Conservation (phyloP, 2,113 vertebrate species). For the Phalacrocorax brasilianus region DNA sequence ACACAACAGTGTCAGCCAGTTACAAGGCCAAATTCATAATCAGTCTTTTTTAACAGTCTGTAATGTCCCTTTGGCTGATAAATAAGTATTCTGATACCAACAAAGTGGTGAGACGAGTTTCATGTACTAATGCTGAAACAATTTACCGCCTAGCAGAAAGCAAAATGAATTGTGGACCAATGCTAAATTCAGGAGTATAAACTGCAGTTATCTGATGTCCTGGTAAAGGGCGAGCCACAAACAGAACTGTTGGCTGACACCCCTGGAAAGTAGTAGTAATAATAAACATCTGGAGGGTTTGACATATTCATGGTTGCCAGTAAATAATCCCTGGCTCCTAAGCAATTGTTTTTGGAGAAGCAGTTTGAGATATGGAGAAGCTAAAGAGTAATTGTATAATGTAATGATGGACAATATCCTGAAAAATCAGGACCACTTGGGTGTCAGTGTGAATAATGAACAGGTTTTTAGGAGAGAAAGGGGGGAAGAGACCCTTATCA, state of each 20-base stretch:
- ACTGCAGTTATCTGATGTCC: conserved; percentile 4
- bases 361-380: not conserved
- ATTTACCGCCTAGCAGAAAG: not conserved
- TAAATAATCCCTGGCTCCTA: conserved; percentile 17
- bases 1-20: not conserved
- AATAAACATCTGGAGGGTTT: conserved; percentile 51
- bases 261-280: conserved; percentile 34
- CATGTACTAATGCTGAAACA: not conserved
- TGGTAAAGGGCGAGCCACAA: not conserved
- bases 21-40: not conserved
- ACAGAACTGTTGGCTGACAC: conserved; percentile 21
- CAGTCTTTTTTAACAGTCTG: not conserved
- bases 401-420: not conserved
- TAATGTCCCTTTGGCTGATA: not conserved
- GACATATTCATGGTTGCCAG: conserved; percentile 26
- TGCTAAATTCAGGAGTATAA: not conserved
- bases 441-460: not conserved
- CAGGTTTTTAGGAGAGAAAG: not conserved
- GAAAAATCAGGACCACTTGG: not conserved
- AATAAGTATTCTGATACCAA: not conserved
- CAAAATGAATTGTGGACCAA: not conserved
- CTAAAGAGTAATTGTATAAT: not conserved
- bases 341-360: conserved; percentile 9
- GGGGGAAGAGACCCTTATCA: not conserved
- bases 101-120: not conserved